Evolutionary conservation across 2,888 invertebrate genomes (phyloP).

Genomic region (Pachliopta kotzebuea): DNA sequence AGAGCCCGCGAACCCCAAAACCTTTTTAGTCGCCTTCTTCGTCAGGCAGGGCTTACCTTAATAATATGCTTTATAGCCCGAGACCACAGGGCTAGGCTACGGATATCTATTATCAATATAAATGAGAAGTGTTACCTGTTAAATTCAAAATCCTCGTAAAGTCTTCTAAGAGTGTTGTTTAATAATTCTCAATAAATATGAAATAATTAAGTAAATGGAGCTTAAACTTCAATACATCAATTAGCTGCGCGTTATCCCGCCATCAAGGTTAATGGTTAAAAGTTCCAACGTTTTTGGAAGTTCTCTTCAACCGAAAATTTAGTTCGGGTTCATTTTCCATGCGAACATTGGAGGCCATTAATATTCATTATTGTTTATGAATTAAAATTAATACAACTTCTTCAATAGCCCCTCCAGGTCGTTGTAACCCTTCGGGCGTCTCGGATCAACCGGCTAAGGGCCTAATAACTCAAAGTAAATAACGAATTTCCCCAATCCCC

Average conservation of each 20-base stretch:
- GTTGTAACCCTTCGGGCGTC: constrained; percentile 32
- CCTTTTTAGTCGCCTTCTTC: too few species aligned
- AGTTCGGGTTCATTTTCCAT: constrained; percentile 37
- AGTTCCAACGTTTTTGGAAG: constrained; percentile 21
- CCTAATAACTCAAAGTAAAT: constrained; percentile 44
- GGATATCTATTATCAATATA: too few species aligned
- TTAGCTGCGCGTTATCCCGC: constrained; percentile 11
- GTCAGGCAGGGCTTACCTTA: too few species aligned
- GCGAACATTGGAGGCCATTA: constrained; percentile 45
- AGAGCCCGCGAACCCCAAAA: too few species aligned
- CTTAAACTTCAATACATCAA: constrained; percentile 26
- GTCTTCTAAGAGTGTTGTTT: not conserved
- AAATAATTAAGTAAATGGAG: constrained; percentile 9
- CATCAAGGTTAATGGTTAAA: constrained; percentile 26
- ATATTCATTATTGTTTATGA: constrained; percentile 58
- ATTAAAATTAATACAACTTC: constrained; percentile 53
- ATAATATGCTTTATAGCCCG: too few species aligned
- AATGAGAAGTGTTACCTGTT: constrained; percentile 2
- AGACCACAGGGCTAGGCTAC: too few species aligned
- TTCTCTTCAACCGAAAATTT: constrained; percentile 18
- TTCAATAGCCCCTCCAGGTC: constrained; percentile 41
- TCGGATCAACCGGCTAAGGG: constrained; percentile 34
- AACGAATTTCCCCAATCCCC: constrained; percentile 32
- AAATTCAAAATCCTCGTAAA: not conserved
- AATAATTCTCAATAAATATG: constrained; percentile 1